Base-by-base conservation (phyloP, 2,113 vertebrate species). In the Chloropsis cyanopogon region DNA sequence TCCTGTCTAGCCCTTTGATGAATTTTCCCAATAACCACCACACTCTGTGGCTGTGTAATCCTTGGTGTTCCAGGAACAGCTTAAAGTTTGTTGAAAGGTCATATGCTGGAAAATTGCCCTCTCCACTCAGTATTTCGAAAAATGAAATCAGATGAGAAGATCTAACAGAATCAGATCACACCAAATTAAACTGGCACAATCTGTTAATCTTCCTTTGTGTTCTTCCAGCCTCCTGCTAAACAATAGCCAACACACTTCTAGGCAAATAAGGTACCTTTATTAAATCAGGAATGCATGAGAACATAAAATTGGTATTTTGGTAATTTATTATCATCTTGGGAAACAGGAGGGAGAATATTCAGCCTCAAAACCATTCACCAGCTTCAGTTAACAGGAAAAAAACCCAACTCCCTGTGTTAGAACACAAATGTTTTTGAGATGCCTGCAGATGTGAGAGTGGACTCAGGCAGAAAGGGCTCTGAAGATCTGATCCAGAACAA, bases 61-160 rank as follows among this genome's bases (percentile, higher is more conserved):
- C 25, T 52, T 60, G 52, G 9, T 31, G 52, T 59, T 90, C n/a
- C 49, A 94, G 68, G 31, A 94, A 57, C 33, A 64, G 35, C 49
- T 88, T 56, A 64, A 85, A 29, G 35, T 80, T 66, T 88, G 28
- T 39, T 78, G 60, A 35, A 91, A 91, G 50, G 87, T 73, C 81
- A 70, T 11, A 52, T 15, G 9, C 24, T 94, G 79, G 92, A 93
- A 93, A 95, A 86, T 33, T 92, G 39, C 60, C 53, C 53, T 92
- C 60, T 83, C 71, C 44, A 53, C n/a, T 83, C 35, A 52, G 8
- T 52, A 70, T 86, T 95, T 86, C 2, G 0, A 70, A 88, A 91
- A 90, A 75, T 2, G 1, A 89, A 90, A 96, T 93, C 76, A 75
- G 86, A 66, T 90, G 72, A 96, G 88, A 86, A 96, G 71, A 93